Evolutionary conservation across 2,113 vertebrate genomes (phyloP), one percentile per base, ranked within the genome.

Genomic region (Pelusios castaneus): DNA sequence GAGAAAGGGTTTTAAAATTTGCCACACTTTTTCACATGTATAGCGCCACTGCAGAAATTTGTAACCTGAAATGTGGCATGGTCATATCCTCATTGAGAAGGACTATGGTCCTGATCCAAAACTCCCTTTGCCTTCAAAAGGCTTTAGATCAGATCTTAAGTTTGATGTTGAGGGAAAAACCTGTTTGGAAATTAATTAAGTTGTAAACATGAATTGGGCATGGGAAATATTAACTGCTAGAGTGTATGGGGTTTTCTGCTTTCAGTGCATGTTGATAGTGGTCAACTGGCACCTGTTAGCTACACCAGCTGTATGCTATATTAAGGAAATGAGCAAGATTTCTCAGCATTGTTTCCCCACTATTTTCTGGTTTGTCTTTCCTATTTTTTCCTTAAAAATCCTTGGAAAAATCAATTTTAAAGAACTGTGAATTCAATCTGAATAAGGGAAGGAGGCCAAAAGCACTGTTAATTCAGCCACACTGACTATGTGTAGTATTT

Each of bases 401-500:
- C 56, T 25, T 13, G 43, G 75, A 67, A 89, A 94, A 83, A 8
- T 77, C 10, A 38, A 87, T 81, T 85, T 76, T 88, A 91, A 95
- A 95, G 5, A 10, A 41, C 56, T 29, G 11, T 70, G 67, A 38
- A 22, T 38, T 41, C 34, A 38, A 9, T 10, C 21, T 70, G n/a
- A 38, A 67, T 91, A 80, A 85, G 88, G 24, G 29, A n/a, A 38
- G 52, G 80, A 38, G 79, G 87, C 41, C 49, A 92, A 58, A 16
- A 87, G 38, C 52, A 54, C 27, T 55, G 24, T n/a, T 91, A 94
- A 95, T 75, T 93, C 84, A 91, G 47, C 22, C 56, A 58, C 56
- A 47, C 56, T 90, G 63, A 80, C 76, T 31, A 14, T 47, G 12
- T 56, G 47, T 67, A 0, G 1, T 78, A 29, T 86, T 93, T 67